Base-by-base conservation (phyloP, 2,797 vertebrate genomes). In the Eutrigla gurnardus region DNA sequence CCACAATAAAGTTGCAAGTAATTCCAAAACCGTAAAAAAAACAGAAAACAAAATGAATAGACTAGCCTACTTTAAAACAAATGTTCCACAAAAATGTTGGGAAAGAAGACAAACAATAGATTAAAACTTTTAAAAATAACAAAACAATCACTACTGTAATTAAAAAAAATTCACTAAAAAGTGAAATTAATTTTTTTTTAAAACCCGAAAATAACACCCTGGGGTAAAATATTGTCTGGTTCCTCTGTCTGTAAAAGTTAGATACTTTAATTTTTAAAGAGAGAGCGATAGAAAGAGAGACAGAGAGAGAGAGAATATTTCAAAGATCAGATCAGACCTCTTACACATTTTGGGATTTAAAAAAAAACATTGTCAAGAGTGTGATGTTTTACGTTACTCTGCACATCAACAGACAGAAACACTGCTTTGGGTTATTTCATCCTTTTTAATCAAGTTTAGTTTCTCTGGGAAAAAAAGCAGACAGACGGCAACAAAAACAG, bases 361-460 rank as follows among this genome's bases (percentile, higher is more conserved):
- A 39, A 57, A 11, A 37, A 11, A 2, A n/a, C 11, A 25, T 36
- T 52, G 37, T 37, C 7, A 9, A 49, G 2, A 10, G n/a, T 3
- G 60, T 46, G 5, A 35, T 2, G 32, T 46, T 63, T 18, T 14
- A 6, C 3, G 0, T 39, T 33, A 1, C 4, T 36, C 46, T n/a
- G 6, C 32, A 70, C 73, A 65, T 62, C 63, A 87, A 36, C 58
- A 82, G 65, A 49, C 72, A 75, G 15, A 83, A 73, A 74, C 68
- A 9, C 42, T 12, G 18, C 47, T 32, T 76, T 73, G 6, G 74
- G 46, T 86, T 77, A 77, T 88, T 88, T 88, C 68, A 90, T 88
- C 65, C 42, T 85, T 89, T 93, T 92, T 90, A 91, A 94, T 92
- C 78, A 89, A 78, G 80, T 87, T 93, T 86, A 85, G 83, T 91